Evolutionary conservation across 1,140 invertebrate species (phyloP).

Genomic region (Chlorops oryzae): DNA sequence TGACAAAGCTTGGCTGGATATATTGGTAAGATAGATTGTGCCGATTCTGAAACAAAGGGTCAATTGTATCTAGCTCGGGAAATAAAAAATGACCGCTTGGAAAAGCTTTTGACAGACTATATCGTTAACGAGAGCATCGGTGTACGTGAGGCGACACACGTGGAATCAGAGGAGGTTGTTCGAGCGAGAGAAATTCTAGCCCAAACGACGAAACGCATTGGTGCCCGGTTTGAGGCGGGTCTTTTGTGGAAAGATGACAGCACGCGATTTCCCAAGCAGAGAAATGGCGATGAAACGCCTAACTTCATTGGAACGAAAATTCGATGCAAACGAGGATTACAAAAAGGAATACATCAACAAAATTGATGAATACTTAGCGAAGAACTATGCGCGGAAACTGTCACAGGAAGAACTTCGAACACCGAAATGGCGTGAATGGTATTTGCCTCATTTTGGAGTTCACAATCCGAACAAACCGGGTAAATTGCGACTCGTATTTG

Average conservation of each 20-base stretch:
- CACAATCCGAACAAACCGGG: slow-evolving; percentile 23
- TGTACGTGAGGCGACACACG: too few relatives aligned
- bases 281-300: neutral
- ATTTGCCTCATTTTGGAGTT: slow-evolving; percentile 32
- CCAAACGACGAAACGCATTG: neutral
- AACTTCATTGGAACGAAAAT: slow-evolving; percentile 1
- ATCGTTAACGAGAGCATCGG: too few relatives aligned
- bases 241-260: neutral
- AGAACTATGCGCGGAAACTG: slow-evolving; percentile 3
- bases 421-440: slow-evolving; percentile 18
- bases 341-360: neutral
- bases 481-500: slow-evolving; percentile 27
- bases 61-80: too few relatives aligned
- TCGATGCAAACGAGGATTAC: slow-evolving; percentile 4
- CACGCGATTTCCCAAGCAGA: neutral
- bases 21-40: too few relatives aligned
- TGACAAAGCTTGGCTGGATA: too few relatives aligned
- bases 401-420: neutral
- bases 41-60: too few relatives aligned
- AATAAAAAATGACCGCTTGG: too few relatives aligned
- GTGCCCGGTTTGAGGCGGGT: neutral
- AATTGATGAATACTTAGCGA: too few relatives aligned
- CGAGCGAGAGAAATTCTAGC: neutral
- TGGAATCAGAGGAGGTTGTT: too few relatives aligned
- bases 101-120: too few relatives aligned